These are phyloP conservation scores for Sminthurinus signatus DNA, from an alignment of 1,140 invertebrate genomes.

Conservation along the genomic window DNA sequence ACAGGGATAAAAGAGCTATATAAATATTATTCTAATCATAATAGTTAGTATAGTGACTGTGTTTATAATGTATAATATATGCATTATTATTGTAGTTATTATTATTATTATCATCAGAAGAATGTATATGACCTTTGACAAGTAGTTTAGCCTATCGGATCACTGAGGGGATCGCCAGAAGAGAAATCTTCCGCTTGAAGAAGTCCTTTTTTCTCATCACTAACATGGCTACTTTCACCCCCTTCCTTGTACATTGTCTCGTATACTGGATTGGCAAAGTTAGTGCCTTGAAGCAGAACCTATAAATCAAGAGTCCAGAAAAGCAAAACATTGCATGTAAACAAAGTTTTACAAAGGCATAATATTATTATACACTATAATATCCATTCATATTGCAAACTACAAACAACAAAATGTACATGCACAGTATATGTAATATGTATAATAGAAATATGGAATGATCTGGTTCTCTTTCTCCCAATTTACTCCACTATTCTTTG, in stretches of 20 bases:
- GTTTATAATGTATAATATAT: too few species aligned
- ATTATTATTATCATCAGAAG: too few species aligned
- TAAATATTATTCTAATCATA: too few species aligned
- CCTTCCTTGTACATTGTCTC: constrained; percentile 62
- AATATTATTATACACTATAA: too few species aligned
- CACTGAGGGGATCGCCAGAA: constrained; percentile 37
- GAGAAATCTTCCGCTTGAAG: constrained; percentile 45
- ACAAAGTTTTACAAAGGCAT: constrained; percentile 6
- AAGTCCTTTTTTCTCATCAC: constrained; percentile 53
- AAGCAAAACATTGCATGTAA: constrained; percentile 11
- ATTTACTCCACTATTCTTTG: too few species aligned
- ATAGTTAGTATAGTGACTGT: too few species aligned
- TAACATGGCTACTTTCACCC: constrained; percentile 42
- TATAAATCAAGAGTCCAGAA: constrained; percentile 40
- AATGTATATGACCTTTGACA: too few species aligned
- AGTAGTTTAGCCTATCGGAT: constrained; percentile 29
- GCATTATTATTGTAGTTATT: too few species aligned
- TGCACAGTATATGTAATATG: background rate
- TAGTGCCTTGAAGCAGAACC: constrained; percentile 52
- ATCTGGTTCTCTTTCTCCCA: too few species aligned
- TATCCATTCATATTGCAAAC: too few species aligned
- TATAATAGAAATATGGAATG: too few species aligned
- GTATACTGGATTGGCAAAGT: constrained; percentile 79
- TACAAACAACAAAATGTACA: background rate
- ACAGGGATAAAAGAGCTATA: too few species aligned